Conservation (phyloP, 1,140 invertebrate genomes). For the Trachymyrmex septentrionalis region DNA sequence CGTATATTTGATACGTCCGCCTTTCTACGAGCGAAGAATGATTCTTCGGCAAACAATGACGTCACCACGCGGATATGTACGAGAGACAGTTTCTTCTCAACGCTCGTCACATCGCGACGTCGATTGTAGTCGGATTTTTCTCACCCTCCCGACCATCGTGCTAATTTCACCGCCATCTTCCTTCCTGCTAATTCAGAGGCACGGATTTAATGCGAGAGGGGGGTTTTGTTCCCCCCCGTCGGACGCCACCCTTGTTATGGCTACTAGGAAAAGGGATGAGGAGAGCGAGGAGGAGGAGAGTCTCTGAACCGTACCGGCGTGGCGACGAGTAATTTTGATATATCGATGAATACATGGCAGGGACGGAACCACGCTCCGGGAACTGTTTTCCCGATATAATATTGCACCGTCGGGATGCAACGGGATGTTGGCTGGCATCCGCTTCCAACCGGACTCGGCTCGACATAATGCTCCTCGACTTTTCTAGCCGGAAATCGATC, state of each 20-base stretch:
- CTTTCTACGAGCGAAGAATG: constrained; percentile 18
- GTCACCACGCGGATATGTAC: constrained; percentile 43
- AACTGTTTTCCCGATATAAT: constrained; percentile 73
- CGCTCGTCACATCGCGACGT: constrained; percentile 10
- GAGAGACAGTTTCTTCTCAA: constrained; percentile 24
- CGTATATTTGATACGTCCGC: constrained; percentile 37
- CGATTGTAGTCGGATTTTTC: not conserved
- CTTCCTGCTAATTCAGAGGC: constrained; percentile 13
- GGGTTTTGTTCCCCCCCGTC: constrained; percentile 22
- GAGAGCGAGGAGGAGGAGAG: not conserved
- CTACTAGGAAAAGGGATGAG: constrained; percentile 15
- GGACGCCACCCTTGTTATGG: not conserved
- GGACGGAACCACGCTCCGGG: constrained; percentile 11
- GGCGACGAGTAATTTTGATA: constrained; percentile 82
- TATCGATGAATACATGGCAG: constrained; percentile 62
- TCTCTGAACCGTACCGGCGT: constrained; percentile 1
- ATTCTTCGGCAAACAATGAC: constrained; percentile 68
- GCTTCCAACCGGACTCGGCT: constrained; percentile 36
- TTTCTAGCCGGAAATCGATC: constrained; percentile 68
- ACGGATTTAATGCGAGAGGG: constrained; percentile 45
- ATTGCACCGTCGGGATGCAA: constrained; percentile 70
- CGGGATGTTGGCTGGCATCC: constrained; percentile 24
- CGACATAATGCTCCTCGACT: constrained; percentile 68
- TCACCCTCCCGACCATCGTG: not conserved
- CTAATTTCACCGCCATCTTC: constrained; percentile 40